These are phyloP conservation scores for Gambusia holbrooki DNA, from an alignment of 2,113 vertebrate species.

Conservation along the genomic window DNA sequence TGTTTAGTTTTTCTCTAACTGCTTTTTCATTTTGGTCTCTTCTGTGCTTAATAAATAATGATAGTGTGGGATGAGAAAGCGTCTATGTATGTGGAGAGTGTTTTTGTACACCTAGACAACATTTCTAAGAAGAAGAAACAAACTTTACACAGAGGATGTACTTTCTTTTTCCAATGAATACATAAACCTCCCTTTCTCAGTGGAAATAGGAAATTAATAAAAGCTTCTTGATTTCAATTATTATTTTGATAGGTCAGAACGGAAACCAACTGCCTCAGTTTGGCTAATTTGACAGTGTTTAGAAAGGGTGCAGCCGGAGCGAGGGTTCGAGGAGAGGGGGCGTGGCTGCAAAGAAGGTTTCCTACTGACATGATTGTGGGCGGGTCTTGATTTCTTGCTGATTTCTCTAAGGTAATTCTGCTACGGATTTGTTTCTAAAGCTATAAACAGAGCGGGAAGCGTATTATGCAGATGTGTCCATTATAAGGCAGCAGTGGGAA, in stretches of 20 bases:
- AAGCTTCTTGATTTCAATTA: neutral
- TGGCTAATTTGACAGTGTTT: slow-evolving; percentile 14
- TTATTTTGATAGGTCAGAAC: slow-evolving; percentile 46
- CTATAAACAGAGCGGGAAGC: neutral
- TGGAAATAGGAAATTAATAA: neutral
- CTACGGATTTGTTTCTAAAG: neutral
- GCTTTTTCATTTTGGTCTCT: too few relatives aligned
- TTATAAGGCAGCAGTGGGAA: slow-evolving; percentile 1
- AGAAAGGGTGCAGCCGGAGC: slow-evolving; percentile 46
- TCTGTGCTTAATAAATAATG: too few relatives aligned
- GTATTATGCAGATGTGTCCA: neutral
- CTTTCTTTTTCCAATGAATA: too few relatives aligned
- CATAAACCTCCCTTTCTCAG: neutral
- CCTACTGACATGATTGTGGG: slow-evolving; percentile 18
- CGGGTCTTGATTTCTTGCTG: slow-evolving; percentile 26
- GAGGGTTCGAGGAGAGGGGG: slow-evolving; percentile 40
- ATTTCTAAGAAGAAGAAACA: too few relatives aligned
- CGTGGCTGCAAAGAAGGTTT: slow-evolving; percentile 33
- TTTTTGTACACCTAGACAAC: too few relatives aligned
- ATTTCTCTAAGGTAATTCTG: neutral
- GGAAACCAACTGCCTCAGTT: neutral
- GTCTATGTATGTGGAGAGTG: too few relatives aligned
- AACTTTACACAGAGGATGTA: too few relatives aligned
- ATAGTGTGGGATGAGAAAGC: too few relatives aligned
- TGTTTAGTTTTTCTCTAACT: too few relatives aligned